Evolutionary conservation across 2,888 invertebrate genomes (phyloP).

Genomic region (Cosmopolites sordidus): DNA sequence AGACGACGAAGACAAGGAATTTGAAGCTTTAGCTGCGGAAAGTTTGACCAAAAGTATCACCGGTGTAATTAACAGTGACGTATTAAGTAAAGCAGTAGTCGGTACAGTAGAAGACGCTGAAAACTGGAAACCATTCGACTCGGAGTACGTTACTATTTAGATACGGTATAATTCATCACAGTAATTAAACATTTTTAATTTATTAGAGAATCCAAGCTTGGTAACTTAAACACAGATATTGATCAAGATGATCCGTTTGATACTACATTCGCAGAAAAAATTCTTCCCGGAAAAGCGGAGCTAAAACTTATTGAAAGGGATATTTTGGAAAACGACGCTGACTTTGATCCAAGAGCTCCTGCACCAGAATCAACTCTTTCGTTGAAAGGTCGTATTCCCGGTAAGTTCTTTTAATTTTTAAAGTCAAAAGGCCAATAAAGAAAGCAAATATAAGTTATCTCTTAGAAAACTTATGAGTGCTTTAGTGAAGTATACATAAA

Average conservation of each 20-base stretch:
- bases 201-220: not conserved
- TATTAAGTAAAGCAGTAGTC: slow-evolving; percentile 33
- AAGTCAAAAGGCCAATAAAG: too few species aligned
- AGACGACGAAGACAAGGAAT: slow-evolving; percentile 71
- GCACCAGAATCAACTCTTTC: not conserved
- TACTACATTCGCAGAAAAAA: slow-evolving; percentile 75
- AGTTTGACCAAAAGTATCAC: slow-evolving; percentile 59
- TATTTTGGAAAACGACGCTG: slow-evolving; percentile 50
- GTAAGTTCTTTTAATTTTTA: slow-evolving; percentile 25
- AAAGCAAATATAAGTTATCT: too few species aligned
- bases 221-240: slow-evolving; percentile 44
- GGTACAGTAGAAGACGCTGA: slow-evolving; percentile 46
- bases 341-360: slow-evolving; percentile 60
- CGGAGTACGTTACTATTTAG: slow-evolving; percentile 50
- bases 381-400: slow-evolving; percentile 37
- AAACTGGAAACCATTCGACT: slow-evolving; percentile 66
- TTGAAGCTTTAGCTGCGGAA: slow-evolving; percentile 73
- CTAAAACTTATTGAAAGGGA: slow-evolving; percentile 57
- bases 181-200: too few species aligned
- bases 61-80: slow-evolving; percentile 12
- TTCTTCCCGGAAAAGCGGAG: slow-evolving; percentile 63
- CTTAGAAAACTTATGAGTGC: too few species aligned
- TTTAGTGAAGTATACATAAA: too few species aligned
- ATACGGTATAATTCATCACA: too few species aligned
- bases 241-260: slow-evolving; percentile 74